Percentiles rank a stretch among this genome's conserved stretches.
phyloP scores from a whole-genome alignment of 1,140 invertebrate species.

The Onthophagus taurus region DNA sequence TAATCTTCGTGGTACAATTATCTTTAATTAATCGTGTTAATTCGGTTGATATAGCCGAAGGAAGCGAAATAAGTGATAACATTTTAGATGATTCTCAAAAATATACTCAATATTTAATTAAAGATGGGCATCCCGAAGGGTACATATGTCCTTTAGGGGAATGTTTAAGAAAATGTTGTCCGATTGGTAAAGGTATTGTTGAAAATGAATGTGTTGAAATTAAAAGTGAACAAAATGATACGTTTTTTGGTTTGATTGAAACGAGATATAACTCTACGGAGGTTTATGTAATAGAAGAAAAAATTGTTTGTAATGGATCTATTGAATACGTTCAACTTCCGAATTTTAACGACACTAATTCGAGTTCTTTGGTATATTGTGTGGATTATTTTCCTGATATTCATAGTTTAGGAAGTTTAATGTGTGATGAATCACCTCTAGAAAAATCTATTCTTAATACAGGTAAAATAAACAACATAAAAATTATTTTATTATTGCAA shows the following conservation, averaged over 20 bases:
- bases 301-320: background rate
- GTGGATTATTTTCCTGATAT: too few species aligned
- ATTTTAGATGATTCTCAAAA: constrained; percentile 9
- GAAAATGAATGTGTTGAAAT: background rate
- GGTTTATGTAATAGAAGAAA: background rate
- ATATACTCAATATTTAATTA: constrained; percentile 9
- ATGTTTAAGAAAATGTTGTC: constrained; percentile 9
- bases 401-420: too few species aligned
- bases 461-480: too few species aligned
- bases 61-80: constrained; percentile 7
- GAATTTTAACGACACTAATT: too few species aligned
- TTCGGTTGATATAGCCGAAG: constrained; percentile 9
- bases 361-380: too few species aligned
- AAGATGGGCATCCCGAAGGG: constrained; percentile 6
- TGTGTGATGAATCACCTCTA: too few species aligned
- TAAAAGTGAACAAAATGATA: background rate
- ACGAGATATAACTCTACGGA: background rate
- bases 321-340: too few species aligned
- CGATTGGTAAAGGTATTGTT: constrained; percentile 7
- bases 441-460: too few species aligned
- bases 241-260: constrained; percentile 1
- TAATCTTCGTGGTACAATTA: too few species aligned
- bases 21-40: too few species aligned
- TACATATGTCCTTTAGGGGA: constrained; percentile 3
- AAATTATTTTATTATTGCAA: too few species aligned